A percentile compares a stretch with the other conserved stretches of the same genome.
Conservation (phyloP, 2,888 invertebrate genomes). For the Petrolisthes cinctipes region DNA sequence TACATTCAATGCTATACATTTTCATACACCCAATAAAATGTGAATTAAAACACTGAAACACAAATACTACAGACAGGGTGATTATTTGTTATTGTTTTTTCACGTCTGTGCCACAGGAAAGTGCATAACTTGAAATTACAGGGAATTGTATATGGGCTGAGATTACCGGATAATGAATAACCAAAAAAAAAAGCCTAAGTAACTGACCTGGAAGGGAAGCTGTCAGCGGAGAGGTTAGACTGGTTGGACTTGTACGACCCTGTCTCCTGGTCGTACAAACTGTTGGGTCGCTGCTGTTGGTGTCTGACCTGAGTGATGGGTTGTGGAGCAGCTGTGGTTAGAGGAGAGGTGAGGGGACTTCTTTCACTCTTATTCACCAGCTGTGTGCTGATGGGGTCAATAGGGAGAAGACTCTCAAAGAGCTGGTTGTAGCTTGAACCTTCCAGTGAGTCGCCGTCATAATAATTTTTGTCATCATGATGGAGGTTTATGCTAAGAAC, state of each 20-base stretch:
- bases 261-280: constrained; percentile 52
- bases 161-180: background rate
- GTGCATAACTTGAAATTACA: no score
- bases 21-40: no score
- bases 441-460: constrained; percentile 31
- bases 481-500: background rate
- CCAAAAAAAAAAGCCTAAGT: background rate
- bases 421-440: constrained; percentile 43
- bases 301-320: constrained; percentile 6
- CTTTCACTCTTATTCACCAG: background rate
- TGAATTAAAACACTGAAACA: no score
- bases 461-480: constrained; percentile 23
- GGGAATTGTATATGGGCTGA: no score
- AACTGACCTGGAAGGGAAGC: constrained; percentile 56
- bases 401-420: constrained; percentile 47
- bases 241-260: constrained; percentile 62
- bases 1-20: no score
- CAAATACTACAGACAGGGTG: no score
- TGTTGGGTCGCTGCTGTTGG: constrained; percentile 37
- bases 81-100: background rate
- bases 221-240: constrained; percentile 62
- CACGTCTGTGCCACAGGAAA: background rate
- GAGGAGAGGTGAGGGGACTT: constrained; percentile 2
- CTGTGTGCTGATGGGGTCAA: background rate
- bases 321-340: background rate